Evolutionary conservation across 2,888 invertebrate genomes (phyloP).

Genomic region (Lasioglossum calceatum): DNA sequence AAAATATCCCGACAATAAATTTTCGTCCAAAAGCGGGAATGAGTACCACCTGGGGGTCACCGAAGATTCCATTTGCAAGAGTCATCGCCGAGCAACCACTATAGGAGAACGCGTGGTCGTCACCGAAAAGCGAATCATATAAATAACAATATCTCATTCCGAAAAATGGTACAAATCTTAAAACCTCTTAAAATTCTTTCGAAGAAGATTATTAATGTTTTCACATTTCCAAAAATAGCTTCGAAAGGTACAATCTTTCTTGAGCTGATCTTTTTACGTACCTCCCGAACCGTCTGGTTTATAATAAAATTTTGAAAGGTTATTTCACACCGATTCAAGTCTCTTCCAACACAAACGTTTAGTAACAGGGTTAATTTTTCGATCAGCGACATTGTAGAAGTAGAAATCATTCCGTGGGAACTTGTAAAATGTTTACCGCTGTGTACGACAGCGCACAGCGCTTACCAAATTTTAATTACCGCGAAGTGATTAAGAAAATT

Average conservation of each 20-base stretch:
- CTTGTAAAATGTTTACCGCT: background rate
- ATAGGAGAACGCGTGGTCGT: background rate
- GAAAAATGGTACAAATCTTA: background rate
- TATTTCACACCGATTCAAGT: background rate
- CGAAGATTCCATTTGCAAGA: background rate
- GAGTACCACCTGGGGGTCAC: slow-evolving; percentile 10
- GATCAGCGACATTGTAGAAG: background rate
- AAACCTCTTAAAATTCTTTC: background rate
- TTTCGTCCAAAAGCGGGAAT: slow-evolving; percentile 19
- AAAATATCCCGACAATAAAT: slow-evolving; percentile 41
- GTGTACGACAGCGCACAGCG: no score
- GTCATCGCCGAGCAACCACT: background rate
- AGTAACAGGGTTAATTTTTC: no score
- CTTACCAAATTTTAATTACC: background rate
- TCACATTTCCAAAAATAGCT: background rate
- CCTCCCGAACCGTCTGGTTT: background rate
- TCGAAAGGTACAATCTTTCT: background rate
- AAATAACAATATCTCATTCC: background rate
- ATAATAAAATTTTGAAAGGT: background rate
- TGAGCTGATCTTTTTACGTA: no score
- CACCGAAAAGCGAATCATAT: background rate
- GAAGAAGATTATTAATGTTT: background rate
- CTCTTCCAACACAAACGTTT: background rate
- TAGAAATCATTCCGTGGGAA: background rate
- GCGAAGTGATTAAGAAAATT: background rate